Evolutionary conservation across 2,113 vertebrate genomes (phyloP).

Genomic region (Caranx melampygus): DNA sequence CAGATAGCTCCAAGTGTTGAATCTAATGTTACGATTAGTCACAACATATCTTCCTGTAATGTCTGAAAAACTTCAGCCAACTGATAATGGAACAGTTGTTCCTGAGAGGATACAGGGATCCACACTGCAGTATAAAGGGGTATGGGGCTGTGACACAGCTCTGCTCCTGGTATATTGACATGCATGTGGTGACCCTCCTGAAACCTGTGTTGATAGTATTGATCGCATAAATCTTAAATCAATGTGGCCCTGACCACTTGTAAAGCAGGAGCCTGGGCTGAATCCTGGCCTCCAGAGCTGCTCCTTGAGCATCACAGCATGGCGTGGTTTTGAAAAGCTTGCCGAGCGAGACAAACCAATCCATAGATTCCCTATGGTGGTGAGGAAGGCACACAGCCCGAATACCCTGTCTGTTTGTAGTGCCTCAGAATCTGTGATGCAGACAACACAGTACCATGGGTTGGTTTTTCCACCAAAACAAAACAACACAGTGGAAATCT

Average conservation of each 20-base stretch:
- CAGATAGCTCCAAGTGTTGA: too few relatives aligned
- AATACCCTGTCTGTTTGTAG: conserved; percentile 39
- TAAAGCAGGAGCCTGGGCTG: conserved; percentile 61
- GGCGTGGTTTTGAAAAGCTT: conserved; percentile 67
- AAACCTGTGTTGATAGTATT: conserved; percentile 62
- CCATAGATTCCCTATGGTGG: conserved; percentile 55
- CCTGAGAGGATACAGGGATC: neutral
- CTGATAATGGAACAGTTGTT: neutral
- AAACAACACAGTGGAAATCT: conserved; percentile 19
- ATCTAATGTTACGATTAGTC: neutral
- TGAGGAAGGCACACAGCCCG: conserved; percentile 41
- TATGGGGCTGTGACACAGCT: conserved; percentile 40
- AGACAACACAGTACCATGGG: conserved; percentile 15
- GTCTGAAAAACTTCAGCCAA: neutral
- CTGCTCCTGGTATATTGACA: conserved; percentile 52
- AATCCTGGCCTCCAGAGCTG: conserved; percentile 50
- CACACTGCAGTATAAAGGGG: neutral
- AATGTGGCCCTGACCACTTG: conserved; percentile 66
- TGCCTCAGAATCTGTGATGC: conserved; percentile 53
- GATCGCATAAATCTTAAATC: conserved; percentile 74
- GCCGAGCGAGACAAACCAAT: conserved; percentile 64
- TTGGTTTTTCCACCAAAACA: conserved; percentile 22
- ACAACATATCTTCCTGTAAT: neutral
- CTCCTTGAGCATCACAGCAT: conserved; percentile 50
- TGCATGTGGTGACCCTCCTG: conserved; percentile 64